phyloP scores from a whole-genome alignment of 2,888 invertebrate genomes.

The Limenitis camilla region DNA sequence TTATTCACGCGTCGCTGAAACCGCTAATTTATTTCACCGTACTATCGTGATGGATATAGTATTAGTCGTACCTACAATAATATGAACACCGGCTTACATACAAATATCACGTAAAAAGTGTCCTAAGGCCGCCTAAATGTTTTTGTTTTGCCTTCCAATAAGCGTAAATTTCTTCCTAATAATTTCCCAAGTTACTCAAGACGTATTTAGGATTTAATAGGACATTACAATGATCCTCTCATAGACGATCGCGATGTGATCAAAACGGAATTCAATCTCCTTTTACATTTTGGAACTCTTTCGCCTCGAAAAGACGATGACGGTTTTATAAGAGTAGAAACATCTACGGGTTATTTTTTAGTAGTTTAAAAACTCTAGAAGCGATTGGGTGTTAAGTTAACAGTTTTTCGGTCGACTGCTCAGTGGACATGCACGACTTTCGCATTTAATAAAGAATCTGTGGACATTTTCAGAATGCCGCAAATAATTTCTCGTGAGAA shows the following conservation, averaged over 20 bases:
- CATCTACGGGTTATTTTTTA: constrained; percentile 32
- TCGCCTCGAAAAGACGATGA: too few relatives aligned
- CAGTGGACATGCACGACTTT: constrained; percentile 70
- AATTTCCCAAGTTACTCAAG: not conserved
- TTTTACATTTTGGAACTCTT: too few relatives aligned
- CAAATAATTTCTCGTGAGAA: constrained; percentile 70
- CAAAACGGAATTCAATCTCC: too few relatives aligned
- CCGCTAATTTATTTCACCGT: constrained; percentile 22
- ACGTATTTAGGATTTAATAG: too few relatives aligned
- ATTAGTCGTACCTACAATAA: too few relatives aligned
- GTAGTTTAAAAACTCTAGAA: constrained; percentile 46
- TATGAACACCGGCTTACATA: too few relatives aligned
- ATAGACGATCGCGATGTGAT: too few relatives aligned
- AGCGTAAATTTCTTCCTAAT: not conserved
- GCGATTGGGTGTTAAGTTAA: constrained; percentile 47
- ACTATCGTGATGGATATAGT: constrained; percentile 7
- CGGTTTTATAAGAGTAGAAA: not conserved
- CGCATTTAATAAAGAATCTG: constrained; percentile 59
- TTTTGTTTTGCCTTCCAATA: too few relatives aligned
- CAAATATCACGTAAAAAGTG: too few relatives aligned
- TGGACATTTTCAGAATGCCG: constrained; percentile 60
- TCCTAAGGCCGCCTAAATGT: too few relatives aligned
- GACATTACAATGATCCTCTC: too few relatives aligned
- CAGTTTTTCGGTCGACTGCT: constrained; percentile 58
- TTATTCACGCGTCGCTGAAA: constrained; percentile 22